Base-by-base conservation (phyloP, 2,113 vertebrate genomes). In the Vimba vimba region DNA sequence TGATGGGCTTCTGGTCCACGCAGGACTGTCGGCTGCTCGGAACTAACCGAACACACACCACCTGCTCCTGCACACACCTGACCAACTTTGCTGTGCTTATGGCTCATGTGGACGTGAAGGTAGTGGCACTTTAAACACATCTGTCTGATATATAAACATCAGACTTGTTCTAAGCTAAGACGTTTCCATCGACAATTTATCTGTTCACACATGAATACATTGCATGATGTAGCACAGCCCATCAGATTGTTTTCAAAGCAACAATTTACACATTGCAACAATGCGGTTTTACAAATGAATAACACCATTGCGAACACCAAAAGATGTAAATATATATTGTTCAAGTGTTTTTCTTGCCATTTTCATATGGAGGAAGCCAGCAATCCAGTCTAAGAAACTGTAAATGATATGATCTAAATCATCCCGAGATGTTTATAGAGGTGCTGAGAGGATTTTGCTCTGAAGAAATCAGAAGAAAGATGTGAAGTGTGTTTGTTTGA, bases 61-160 rank as follows among this genome's bases (percentile, higher is more conserved):
- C 96, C 0, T 99, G 98, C 90, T 99, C 98, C 89, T 99, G 98
- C 87, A 99, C 98, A 50, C 98, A 99, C 87, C 95, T 99, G 4
- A 99, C 98, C 91, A 99, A 99, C 88, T 99, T 99, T 66, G 98
- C 98, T 0, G 97, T 99, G 27, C 94, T 99, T 66, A 99, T 99
- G 98, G 98, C 98, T n/a, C 98, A 99, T 0, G 96, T 99, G 90
- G 98, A 99, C 80, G 96, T 99, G 45, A 98, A 99, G 97, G 98
- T 99, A 96, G 13, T 55, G 2, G 8, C 15, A 0, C 45, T 6
- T 0, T n/a, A 52, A 47, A 17, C 45, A 25, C 55, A 30, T 4
- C 55, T 30, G 11, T 80, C 66, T 33, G 2, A 55, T 33, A 82
- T 66, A n/a, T 27, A 25, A 78, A 78, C 30, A 30, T 30, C 52